Base-by-base conservation (phyloP, 2,888 invertebrate species). In the Melitaea athalia region DNA sequence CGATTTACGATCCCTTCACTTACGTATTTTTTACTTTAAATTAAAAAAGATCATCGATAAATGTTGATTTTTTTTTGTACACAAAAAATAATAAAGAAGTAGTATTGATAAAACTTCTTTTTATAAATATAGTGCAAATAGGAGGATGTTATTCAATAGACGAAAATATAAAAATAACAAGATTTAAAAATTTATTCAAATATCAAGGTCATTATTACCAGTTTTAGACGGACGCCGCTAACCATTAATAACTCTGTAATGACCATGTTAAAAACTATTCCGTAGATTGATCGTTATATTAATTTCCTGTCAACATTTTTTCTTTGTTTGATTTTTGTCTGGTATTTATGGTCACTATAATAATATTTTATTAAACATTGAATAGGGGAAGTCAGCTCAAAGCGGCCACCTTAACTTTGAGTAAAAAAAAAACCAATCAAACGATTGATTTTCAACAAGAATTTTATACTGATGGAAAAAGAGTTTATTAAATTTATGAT, bases 271-370 rank as follows among this genome's bases (percentile, higher is more conserved):
- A 47, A 52, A 64, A 45, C 15, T 42, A 52, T 55, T 45, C 24
- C 24, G 24, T 24, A 24, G 55, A 43, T 43, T 43, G 15, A n/a
- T 45, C 15, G 43, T 55, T 7, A 63, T 55, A 24, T 64, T n/a
- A 14, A 64, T 57, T 64, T 33, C 63, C 47, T 64, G 33, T 6
- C 14, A 55, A 5, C 33, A 55, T 33, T 33, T 49, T 49, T 49
- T 49, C n/a, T 49, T 49, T 49, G 47, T 49, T 49, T 49, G n/a
- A 49, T n/a, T 49, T 53, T 11, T 17, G 17, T 24, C 4, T 52
- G 12, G 12, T 12, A 5, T 17, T 8, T 1, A 10, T 15, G 3
- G 10, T 52, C 38, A 3, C 38, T 38, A 38, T 38, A 24, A 24
- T 24, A 24, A 24, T 24, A 38, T 38, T 38, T 38, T 38, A 38